phyloP scores from a whole-genome alignment of 2,888 invertebrate species.

The Patella caerulea region DNA sequence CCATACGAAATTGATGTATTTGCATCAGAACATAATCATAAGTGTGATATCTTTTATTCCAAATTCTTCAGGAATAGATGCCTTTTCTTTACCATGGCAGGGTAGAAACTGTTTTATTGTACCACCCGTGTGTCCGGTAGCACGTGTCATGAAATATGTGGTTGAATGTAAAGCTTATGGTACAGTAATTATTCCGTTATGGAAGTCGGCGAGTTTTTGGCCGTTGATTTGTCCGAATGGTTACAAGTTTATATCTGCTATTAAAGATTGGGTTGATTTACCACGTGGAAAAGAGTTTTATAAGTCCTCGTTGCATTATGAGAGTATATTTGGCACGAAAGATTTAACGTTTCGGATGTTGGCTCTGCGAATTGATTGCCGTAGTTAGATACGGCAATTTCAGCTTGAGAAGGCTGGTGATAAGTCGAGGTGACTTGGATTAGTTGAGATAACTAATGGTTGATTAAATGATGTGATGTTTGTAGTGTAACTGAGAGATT shows the following conservation, averaged over 20 bases:
- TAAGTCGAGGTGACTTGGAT: too few relatives aligned
- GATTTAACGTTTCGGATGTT: slow-evolving; percentile 10
- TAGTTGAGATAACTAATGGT: too few relatives aligned
- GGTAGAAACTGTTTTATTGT: not conserved
- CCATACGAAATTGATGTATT: not conserved
- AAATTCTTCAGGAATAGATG: not conserved
- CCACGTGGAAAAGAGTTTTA: slow-evolving; percentile 14
- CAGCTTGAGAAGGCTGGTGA: too few relatives aligned
- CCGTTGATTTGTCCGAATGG: slow-evolving; percentile 8
- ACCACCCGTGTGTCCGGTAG: not conserved
- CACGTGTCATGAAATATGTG: not conserved
- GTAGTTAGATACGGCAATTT: too few relatives aligned
- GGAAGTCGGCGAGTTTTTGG: slow-evolving; percentile 17
- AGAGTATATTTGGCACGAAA: slow-evolving; percentile 6
- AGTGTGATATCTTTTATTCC: not conserved
- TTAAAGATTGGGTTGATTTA: slow-evolving; percentile 13
- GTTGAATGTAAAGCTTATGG: not conserved
- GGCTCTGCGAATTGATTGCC: not conserved
- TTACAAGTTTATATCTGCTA: not conserved
- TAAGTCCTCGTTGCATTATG: not conserved
- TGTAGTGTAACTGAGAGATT: not conserved
- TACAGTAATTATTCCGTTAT: not conserved
- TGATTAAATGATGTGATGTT: not conserved
- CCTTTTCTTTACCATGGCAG: not conserved
- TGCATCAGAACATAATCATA: not conserved